phyloP scores from a whole-genome alignment of 2,888 invertebrate genomes.

The Ethmia dodecea region DNA sequence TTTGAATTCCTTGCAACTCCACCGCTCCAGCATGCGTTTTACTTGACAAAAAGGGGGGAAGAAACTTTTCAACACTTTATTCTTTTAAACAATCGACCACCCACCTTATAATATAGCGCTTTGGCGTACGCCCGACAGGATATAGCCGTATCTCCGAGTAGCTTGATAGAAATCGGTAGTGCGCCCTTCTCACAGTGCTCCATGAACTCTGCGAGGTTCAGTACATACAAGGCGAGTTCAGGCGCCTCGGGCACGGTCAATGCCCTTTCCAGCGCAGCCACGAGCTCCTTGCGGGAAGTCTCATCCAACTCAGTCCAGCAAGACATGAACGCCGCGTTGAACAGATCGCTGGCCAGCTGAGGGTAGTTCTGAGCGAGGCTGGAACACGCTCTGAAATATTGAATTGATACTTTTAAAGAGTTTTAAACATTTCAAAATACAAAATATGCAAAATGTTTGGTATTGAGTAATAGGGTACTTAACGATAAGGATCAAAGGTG shows the following conservation, averaged over 20 bases:
- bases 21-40: too few relatives aligned
- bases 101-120: conserved; percentile 79
- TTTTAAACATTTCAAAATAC: too few relatives aligned
- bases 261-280: conserved; percentile 90
- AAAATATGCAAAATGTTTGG: too few relatives aligned
- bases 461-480: too few relatives aligned
- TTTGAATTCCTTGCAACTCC: too few relatives aligned
- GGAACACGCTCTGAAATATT: conserved; percentile 90
- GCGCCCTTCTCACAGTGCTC: conserved; percentile 99
- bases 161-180: conserved; percentile 90
- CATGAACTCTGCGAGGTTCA: conserved; percentile 99
- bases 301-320: conserved; percentile 98
- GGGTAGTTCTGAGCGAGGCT: conserved; percentile 95
- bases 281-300: conserved; percentile 89
- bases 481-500: too few relatives aligned
- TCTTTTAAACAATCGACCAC: too few relatives aligned
- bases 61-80: too few relatives aligned
- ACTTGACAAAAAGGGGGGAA: too few relatives aligned
- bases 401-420: too few relatives aligned
- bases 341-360: conserved; percentile 94
- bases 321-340: conserved; percentile 99
- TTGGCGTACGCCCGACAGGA: conserved; percentile 89
- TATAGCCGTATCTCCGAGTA: conserved; percentile 95
- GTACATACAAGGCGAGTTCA: conserved; percentile 94
- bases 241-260: conserved; percentile 94